Percentiles rank a stretch among this genome's conserved stretches.
phyloP scores from a whole-genome alignment of 1,140 invertebrate genomes.

The Hyposmocoma kahamanoa region DNA sequence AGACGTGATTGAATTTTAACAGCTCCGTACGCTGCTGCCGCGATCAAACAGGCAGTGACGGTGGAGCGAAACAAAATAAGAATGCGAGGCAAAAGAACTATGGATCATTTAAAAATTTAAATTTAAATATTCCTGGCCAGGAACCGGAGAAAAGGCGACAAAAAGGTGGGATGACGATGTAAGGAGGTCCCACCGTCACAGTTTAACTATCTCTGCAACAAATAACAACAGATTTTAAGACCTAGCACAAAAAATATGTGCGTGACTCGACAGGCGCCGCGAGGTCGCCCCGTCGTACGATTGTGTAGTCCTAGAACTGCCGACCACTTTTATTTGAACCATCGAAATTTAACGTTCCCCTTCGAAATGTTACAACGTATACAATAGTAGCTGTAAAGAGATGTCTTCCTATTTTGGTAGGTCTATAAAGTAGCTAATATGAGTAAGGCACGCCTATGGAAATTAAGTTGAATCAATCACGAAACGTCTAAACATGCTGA shows the following conservation, averaged over 20 bases:
- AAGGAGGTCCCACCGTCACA: too few species aligned
- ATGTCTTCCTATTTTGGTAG: conserved; percentile 30
- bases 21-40: too few species aligned
- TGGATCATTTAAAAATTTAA: too few species aligned
- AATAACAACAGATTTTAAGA: conserved; percentile 45
- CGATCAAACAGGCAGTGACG: too few species aligned
- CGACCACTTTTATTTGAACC: conserved; percentile 36
- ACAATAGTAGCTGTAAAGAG: too few species aligned
- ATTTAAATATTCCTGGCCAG: too few species aligned
- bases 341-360: conserved; percentile 23
- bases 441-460: conserved; percentile 67
- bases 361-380: conserved; percentile 15
- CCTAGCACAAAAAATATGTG: conserved; percentile 62
- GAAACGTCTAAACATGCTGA: conserved; percentile 56
- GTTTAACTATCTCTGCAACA: not conserved
- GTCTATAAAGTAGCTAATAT: conserved; percentile 59
- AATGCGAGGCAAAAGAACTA: too few species aligned
- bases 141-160: too few species aligned
- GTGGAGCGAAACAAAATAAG: too few species aligned
- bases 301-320: conserved; percentile 57
- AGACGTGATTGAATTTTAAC: too few species aligned
- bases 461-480: conserved; percentile 71
- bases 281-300: conserved; percentile 55
- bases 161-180: too few species aligned
- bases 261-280: conserved; percentile 68